These are phyloP conservation scores for Dyspetes luteomarginatus DNA, from an alignment of 2,888 invertebrate genomes.

Conservation along the genomic window DNA sequence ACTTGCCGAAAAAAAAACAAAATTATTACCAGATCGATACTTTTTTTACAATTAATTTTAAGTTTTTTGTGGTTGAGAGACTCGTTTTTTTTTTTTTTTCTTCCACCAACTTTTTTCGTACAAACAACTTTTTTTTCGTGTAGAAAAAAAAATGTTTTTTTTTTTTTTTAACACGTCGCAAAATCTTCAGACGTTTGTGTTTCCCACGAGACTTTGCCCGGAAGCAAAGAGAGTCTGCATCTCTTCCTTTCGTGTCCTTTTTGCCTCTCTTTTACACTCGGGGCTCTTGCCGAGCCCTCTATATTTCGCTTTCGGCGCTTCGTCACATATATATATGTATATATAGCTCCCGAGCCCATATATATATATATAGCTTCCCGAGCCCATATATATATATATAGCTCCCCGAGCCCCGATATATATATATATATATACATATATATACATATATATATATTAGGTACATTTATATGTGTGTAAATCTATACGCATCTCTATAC, in stretches of 20 bases:
- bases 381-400: too few species aligned
- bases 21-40: neutral
- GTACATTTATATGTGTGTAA: too few species aligned
- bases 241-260: constrained; percentile 14
- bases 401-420: constrained; percentile 2
- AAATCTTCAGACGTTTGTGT: constrained; percentile 29
- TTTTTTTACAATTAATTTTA: neutral
- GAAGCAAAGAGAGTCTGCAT: constrained; percentile 13
- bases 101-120: neutral
- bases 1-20: too few species aligned
- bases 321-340: too few species aligned
- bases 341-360: constrained; percentile 20
- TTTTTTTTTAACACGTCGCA: neutral
- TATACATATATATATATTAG: too few species aligned
- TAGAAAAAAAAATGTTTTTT: neutral
- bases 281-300: too few species aligned
- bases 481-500: constrained; percentile 16
- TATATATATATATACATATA: too few species aligned
- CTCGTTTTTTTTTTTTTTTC: neutral
- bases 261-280: constrained; percentile 31
- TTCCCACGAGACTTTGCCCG: constrained; percentile 54
- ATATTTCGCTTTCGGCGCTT: neutral
- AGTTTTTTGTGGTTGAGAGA: neutral
- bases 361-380: too few species aligned
- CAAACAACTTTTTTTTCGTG: neutral